phyloP scores from a whole-genome alignment of 1,140 invertebrate genomes.

The Drosophila equinoxialis region DNA sequence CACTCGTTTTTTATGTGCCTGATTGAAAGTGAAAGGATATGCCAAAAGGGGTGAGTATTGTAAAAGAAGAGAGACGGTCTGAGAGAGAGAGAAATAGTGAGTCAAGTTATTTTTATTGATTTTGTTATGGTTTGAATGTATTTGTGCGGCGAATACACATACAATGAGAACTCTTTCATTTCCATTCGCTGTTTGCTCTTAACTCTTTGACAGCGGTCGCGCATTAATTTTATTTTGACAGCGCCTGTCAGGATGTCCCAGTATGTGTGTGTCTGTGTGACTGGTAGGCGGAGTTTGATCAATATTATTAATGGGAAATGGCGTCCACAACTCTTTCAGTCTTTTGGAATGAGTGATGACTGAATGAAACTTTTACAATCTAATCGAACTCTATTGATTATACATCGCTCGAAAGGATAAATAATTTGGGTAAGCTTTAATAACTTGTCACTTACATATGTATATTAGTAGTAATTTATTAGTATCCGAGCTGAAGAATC shows the following conservation, averaged over 20 bases:
- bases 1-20: conserved; percentile 47
- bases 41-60: conserved; percentile 55
- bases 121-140: conserved; percentile 21
- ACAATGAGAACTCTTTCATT: conserved; percentile 57
- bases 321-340: conserved; percentile 64
- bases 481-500: too few species aligned
- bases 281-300: conserved; percentile 77
- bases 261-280: conserved; percentile 24
- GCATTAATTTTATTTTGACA: conserved; percentile 76
- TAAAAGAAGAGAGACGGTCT: neutral
- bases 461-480: too few species aligned
- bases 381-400: neutral
- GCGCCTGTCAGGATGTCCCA: conserved; percentile 42
- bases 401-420: neutral
- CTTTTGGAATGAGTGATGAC: conserved; percentile 17
- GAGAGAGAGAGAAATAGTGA: conserved; percentile 29
- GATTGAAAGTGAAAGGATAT: conserved; percentile 72
- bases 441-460: too few species aligned
- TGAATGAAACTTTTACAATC: neutral
- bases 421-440: too few species aligned
- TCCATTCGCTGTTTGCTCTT: conserved; percentile 62
- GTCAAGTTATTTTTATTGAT: conserved; percentile 57
- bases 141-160: conserved; percentile 59
- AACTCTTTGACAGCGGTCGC: conserved; percentile 69
- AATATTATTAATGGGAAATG: conserved; percentile 67